Evolutionary conservation across 2,888 invertebrate genomes (phyloP).

Genomic region (Cantharis rufa): DNA sequence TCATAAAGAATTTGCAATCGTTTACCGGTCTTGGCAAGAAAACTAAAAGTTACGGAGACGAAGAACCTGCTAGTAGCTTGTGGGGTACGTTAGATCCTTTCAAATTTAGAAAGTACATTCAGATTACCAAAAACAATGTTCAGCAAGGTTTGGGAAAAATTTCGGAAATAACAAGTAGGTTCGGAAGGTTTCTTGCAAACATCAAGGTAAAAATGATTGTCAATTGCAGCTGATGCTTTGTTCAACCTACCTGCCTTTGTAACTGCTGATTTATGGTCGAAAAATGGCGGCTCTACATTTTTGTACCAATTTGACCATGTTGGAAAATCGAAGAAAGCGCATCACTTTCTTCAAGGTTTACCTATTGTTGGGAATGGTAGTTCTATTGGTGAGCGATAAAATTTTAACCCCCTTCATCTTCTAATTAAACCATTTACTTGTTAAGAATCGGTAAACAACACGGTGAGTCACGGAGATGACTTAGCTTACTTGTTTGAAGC

Average conservation of each 20-base stretch:
- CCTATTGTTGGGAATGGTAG: constrained; percentile 62
- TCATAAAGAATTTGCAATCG: constrained; percentile 53
- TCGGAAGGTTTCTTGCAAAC: neutral
- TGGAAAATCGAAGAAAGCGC: constrained; percentile 65
- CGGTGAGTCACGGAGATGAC: constrained; percentile 73
- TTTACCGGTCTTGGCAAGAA: constrained; percentile 46
- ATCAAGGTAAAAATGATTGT: neutral
- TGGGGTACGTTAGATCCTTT: constrained; percentile 40
- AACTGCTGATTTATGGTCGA: constrained; percentile 71
- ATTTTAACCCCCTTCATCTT: neutral
- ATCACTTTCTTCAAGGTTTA: constrained; percentile 67
- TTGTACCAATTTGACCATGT: constrained; percentile 77
- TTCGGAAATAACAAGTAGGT: constrained; percentile 59
- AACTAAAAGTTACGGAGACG: neutral
- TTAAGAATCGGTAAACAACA: constrained; percentile 40
- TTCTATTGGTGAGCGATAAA: constrained; percentile 35
- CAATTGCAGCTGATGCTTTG: constrained; percentile 66
- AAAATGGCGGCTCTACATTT: constrained; percentile 64
- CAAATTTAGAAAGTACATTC: constrained; percentile 50
- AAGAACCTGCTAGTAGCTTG: constrained; percentile 6
- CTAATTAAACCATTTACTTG: neutral
- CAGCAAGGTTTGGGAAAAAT: constrained; percentile 61
- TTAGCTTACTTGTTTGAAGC: constrained; percentile 73
- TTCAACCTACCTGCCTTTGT: constrained; percentile 78
- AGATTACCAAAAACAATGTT: constrained; percentile 43